Conservation (phyloP, 2,888 invertebrate species). For the Thecocarcelia acutangulata region DNA sequence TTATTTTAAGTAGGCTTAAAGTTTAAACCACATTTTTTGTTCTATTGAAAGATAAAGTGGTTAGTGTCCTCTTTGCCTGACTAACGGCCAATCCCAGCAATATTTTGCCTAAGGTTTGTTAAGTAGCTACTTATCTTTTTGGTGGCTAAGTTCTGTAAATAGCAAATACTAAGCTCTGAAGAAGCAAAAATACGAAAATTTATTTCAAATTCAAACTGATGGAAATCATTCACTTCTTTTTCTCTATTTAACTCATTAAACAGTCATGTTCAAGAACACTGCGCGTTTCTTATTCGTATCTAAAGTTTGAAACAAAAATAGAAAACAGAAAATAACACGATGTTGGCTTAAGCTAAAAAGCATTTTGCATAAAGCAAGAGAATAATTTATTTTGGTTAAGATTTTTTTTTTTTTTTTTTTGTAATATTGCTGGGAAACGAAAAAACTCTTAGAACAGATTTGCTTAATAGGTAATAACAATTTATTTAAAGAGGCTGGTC, state of each 20-base stretch:
- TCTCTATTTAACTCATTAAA: conserved; percentile 57
- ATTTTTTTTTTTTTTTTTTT: conserved; percentile 20
- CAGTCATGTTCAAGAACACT: conserved; percentile 34
- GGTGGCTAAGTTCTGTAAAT: conserved; percentile 58
- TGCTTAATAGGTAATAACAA: conserved; percentile 45
- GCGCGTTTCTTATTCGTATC: conserved; percentile 16
- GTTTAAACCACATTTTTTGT: conserved; percentile 54
- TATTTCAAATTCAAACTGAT: conserved; percentile 30
- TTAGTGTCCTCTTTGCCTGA: conserved; percentile 22
- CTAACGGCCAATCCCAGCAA: conserved; percentile 14
- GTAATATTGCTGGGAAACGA: neutral
- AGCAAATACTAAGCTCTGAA: conserved; percentile 39
- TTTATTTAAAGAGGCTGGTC: conserved; percentile 37
- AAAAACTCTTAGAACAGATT: conserved; percentile 22
- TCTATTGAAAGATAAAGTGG: conserved; percentile 53
- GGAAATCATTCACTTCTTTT: conserved; percentile 45
- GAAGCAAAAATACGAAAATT: conserved; percentile 26
- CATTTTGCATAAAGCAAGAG: conserved; percentile 33
- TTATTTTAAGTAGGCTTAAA: conserved; percentile 70
- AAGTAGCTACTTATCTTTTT: conserved; percentile 66
- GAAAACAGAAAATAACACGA: neutral
- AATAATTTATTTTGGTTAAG: conserved; percentile 10
- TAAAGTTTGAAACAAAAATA: neutral
- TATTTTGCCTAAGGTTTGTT: conserved; percentile 60
- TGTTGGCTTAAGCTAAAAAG: conserved; percentile 17